Evolutionary conservation across 1,140 invertebrate species (phyloP), one percentile per base, ranked within the genome.

Genomic region (Diorhabda sublineata): DNA sequence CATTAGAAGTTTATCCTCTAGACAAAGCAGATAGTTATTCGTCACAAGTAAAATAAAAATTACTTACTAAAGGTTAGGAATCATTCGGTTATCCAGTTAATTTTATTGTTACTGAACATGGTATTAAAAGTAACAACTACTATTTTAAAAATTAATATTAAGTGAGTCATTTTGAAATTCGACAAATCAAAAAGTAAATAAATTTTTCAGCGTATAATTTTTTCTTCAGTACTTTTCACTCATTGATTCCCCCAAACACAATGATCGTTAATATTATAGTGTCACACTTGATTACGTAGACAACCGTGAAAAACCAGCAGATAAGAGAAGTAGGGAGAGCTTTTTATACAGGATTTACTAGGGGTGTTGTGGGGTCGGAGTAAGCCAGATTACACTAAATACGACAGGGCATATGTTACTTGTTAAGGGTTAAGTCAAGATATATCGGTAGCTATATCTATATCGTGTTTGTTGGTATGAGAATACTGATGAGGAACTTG

Each of bases 241-340:
- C 69, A 68, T 71, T 71, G 61, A 71, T 68, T 71, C 67, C 66
- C 26, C 26, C 26, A 65, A 57, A 45, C 57, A 76, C 71, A 76
- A 76, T 76, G 73, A 69, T 71, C 73, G 74, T 76, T 76, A 76
- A 76, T 76, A 73, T 68, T 70, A 59, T 66, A 69, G 62, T 75
- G 75, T 76, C 75, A 76, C 72, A 75, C 69, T 75, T 64, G 73
- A 76, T 76, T 71, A 76, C 72, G 70, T 71, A 67, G 74, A 74
- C 74, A 72, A 73, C 65, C 74, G 67, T 73, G 68, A 72, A 72
- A 45, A 67, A 57, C 64, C 65, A 60, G 69, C 45, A 44, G 43
- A 42, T 56, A 47, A 45, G 57, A n/a, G 44, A 26, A 26, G 26
- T 47, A 62, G 66, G 64, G 72, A 66, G 73, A 68, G 71, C 67